Conservation (phyloP, 2,888 invertebrate species). For the Ectemnius lituratus region DNA sequence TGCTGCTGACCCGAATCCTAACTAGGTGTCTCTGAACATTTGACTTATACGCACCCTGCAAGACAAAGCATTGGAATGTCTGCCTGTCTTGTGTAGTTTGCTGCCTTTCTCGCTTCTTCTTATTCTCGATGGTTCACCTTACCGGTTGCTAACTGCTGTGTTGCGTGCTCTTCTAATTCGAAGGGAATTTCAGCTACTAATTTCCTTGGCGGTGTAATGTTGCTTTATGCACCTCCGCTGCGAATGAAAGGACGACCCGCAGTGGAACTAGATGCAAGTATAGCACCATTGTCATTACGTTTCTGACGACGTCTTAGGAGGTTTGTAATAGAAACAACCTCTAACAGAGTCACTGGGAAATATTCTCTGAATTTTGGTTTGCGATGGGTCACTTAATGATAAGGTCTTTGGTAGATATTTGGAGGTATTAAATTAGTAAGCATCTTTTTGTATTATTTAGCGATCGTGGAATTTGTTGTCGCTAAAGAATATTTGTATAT, state of each 20-base stretch:
- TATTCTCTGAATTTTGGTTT: too few relatives aligned
- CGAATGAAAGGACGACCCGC: neutral
- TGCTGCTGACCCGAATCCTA: conserved; percentile 74
- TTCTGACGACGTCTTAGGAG: too few relatives aligned
- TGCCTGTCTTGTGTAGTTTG: neutral
- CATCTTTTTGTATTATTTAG: too few relatives aligned
- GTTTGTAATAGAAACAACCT: too few relatives aligned
- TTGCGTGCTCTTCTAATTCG: conserved; percentile 9
- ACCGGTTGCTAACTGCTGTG: conserved; percentile 9
- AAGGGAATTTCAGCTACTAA: conserved; percentile 25
- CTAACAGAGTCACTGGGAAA: too few relatives aligned
- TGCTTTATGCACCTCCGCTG: neutral
- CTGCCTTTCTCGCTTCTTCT: neutral
- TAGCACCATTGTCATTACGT: too few relatives aligned
- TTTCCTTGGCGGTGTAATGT: conserved; percentile 12
- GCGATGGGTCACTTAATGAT: too few relatives aligned
- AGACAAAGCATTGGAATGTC: conserved; percentile 12
- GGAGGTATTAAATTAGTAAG: too few relatives aligned
- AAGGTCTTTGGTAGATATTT: too few relatives aligned
- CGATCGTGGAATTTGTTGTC: too few relatives aligned
- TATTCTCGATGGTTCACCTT: neutral
- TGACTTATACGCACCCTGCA: conserved; percentile 48
- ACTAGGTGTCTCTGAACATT: conserved; percentile 66
- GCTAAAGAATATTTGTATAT: too few relatives aligned
- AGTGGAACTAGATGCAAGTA: neutral